These are phyloP conservation scores for Passer domesticus DNA, from an alignment of 2,113 vertebrate species.

Conservation along the genomic window DNA sequence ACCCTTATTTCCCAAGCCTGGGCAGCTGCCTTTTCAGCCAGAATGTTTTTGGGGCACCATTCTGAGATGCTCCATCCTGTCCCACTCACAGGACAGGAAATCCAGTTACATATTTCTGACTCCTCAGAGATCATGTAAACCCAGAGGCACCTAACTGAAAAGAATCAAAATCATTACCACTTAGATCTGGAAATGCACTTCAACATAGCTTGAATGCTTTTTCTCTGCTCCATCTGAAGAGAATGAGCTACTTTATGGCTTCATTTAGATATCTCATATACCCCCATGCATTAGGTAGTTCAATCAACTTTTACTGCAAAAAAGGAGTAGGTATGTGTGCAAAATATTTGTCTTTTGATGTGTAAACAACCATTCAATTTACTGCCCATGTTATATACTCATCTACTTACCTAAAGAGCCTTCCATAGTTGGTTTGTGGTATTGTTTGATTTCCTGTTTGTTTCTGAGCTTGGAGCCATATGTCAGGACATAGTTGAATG, in stretches of 20 bases:
- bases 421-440: background rate
- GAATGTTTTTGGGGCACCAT: rapidly evolving
- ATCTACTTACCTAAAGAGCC: background rate
- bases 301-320: background rate
- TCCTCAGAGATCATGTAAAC: background rate
- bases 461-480: background rate
- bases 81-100: background rate
- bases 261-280: background rate
- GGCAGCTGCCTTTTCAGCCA: background rate
- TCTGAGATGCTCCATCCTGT: background rate
- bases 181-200: background rate
- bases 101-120: background rate
- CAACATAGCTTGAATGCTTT: background rate
- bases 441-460: background rate
- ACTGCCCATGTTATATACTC: background rate
- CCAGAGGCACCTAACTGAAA: background rate
- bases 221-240: background rate
- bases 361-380: background rate
- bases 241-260: background rate
- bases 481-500: background rate
- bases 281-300: background rate
- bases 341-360: background rate
- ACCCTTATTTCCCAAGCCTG: background rate
- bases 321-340: background rate
- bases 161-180: background rate